These are phyloP conservation scores for Crossocerus cetratus DNA, from an alignment of 2,888 invertebrate species.

Conservation along the genomic window DNA sequence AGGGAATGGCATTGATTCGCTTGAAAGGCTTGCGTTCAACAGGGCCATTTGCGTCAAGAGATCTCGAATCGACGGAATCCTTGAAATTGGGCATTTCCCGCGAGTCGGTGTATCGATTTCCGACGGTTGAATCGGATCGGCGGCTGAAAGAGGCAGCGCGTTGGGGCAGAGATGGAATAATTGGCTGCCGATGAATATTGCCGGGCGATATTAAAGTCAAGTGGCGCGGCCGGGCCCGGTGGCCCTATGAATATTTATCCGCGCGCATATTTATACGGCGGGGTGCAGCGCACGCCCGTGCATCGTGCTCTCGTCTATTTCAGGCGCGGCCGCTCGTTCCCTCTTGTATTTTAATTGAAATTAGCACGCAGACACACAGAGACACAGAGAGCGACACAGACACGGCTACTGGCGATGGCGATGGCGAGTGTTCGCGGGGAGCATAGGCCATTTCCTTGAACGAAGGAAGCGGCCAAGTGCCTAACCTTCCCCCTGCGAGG, in stretches of 20 bases:
- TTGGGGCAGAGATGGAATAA: not conserved
- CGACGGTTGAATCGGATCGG: not conserved
- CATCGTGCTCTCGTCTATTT: slow-evolving; percentile 11
- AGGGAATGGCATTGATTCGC: no score
- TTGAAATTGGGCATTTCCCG: not conserved
- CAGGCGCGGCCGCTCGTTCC: slow-evolving; percentile 5
- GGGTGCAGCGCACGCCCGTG: not conserved
- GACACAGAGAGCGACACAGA: no score
- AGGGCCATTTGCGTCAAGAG: no score
- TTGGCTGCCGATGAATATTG: not conserved
- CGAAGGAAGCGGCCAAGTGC: slow-evolving; percentile 59
- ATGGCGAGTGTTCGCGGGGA: not conserved
- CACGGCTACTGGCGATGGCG: no score
- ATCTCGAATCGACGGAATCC: not conserved
- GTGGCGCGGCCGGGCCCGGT: no score
- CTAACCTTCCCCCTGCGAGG: slow-evolving; percentile 52
- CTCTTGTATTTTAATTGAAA: slow-evolving; percentile 30
- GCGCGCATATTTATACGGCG: not conserved
- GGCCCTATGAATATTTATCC: not conserved
- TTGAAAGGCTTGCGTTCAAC: no score
- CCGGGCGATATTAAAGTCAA: no score
- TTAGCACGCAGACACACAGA: slow-evolving; percentile 22
- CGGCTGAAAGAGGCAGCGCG: not conserved
- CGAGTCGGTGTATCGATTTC: no score
- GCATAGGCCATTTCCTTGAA: slow-evolving; percentile 58